Base-by-base conservation (phyloP, 2,797 vertebrate genomes). In the Sebastes variabilis region DNA sequence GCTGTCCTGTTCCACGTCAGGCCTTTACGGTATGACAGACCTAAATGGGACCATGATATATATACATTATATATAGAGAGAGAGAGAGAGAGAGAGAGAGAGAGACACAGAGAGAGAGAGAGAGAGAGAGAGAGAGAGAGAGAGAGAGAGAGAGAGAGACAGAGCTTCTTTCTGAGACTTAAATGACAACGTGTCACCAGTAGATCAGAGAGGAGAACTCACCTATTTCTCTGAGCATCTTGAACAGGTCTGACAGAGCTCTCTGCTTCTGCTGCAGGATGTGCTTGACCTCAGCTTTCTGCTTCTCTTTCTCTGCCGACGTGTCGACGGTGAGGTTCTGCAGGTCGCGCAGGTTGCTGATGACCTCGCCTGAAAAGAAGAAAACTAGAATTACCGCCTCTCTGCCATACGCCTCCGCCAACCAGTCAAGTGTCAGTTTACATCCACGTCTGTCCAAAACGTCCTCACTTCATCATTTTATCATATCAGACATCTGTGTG, bases 191-290 rank as follows among this genome's bases (percentile, higher is more conserved):
- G 3, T 5, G n/a, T 36, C 18, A 29, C 4, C 27, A 4, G n/a
- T 2, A 38, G 18, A 54, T 8, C 4, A 11, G 66, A 13, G 36
- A 27, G 25, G 24, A 9, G 8, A 22, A 65, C 85, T 93, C 71
- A 99, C 99, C 99, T 29, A 96, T 96, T 91, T 96, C 96, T 66
- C 95, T 66, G 52, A 99, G 98, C 93, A 96, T 96, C 93, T 98
- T 98, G 87, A 99, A 99, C 56, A 99, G 97, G 65, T 98, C 97
- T 7, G 98, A 95, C 68, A 99, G 92, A 1, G 98, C 98, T 66
- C 98, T 95, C 89, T 99, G 98, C 86, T 99, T 99, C 89, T 97
- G 99, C 95, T 97, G 95, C 11, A 98, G 97, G 91, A 99, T 98
- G 85, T 99, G 97, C 79, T 99, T 99, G 74, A 96, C 97, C 85